phyloP scores from a whole-genome alignment of 2,888 invertebrate species.

The Beris morrisii region DNA sequence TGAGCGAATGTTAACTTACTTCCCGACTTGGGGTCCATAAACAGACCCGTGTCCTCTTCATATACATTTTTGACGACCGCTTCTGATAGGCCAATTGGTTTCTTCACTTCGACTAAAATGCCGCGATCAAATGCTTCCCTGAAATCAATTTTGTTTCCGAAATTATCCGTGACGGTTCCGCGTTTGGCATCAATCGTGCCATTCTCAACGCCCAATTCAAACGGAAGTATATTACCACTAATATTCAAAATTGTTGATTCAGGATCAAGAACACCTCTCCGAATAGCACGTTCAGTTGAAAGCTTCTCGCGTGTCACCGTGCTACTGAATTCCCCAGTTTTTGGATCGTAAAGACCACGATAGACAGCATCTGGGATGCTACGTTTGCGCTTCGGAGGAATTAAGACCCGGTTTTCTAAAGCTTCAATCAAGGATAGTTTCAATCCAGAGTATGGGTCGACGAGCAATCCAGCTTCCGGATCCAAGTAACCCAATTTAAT shows the following conservation, averaged over 20 bases:
- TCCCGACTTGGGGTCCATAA: conserved; percentile 80
- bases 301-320: conserved; percentile 78
- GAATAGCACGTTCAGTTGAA: conserved; percentile 80
- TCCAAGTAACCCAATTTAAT: conserved; percentile 76
- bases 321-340: conserved; percentile 79
- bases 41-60: conserved; percentile 75
- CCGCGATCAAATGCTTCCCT: conserved; percentile 85
- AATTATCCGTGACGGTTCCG: conserved; percentile 67
- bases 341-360: conserved; percentile 86
- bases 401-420: conserved; percentile 76
- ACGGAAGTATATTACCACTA: conserved; percentile 78
- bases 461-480: conserved; percentile 75
- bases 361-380: conserved; percentile 88
- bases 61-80: conserved; percentile 80
- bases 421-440: conserved; percentile 82
- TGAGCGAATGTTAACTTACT: conserved; percentile 77
- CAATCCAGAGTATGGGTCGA: conserved; percentile 73
- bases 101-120: conserved; percentile 76
- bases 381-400: conserved; percentile 80
- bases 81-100: conserved; percentile 79
- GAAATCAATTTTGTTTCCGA: conserved; percentile 71
- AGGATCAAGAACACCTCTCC: conserved; percentile 80
- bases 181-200: conserved; percentile 75
- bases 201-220: conserved; percentile 77
- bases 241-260: conserved; percentile 84